These are phyloP conservation scores for Eristalis pertinax DNA, from an alignment of 2,888 invertebrate genomes.

Conservation along the genomic window DNA sequence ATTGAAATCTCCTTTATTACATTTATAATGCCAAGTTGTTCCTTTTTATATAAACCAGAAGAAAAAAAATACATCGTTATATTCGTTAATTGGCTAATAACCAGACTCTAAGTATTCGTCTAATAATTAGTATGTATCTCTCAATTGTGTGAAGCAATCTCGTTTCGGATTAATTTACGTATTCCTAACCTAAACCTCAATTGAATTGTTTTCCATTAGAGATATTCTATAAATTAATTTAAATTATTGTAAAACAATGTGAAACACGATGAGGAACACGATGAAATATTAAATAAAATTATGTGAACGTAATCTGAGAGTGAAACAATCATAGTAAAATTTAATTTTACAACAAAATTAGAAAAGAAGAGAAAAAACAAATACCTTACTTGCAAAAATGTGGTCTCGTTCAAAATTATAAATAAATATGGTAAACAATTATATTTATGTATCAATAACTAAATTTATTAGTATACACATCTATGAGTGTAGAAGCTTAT, in stretches of 20 bases:
- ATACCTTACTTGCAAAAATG: slow-evolving; percentile 29
- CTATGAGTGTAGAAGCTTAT: slow-evolving; percentile 65
- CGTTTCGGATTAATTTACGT: slow-evolving; percentile 34
- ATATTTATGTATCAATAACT: slow-evolving; percentile 65
- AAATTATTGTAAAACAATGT: slow-evolving; percentile 7
- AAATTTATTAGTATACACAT: slow-evolving; percentile 64
- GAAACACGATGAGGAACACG: not conserved
- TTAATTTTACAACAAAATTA: slow-evolving; percentile 63
- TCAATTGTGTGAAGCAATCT: slow-evolving; percentile 3
- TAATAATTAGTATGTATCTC: slow-evolving; percentile 28
- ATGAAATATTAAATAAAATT: slow-evolving; percentile 9
- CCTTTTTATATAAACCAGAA: slow-evolving; percentile 44
- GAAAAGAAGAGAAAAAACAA: not conserved
- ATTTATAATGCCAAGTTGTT: slow-evolving; percentile 58
- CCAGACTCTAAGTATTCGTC: slow-evolving; percentile 30
- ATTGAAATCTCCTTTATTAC: slow-evolving; percentile 50
- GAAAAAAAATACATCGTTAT: slow-evolving; percentile 36
- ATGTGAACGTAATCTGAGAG: slow-evolving; percentile 46
- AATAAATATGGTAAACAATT: slow-evolving; percentile 43
- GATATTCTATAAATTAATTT: slow-evolving; percentile 36
- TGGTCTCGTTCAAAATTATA: slow-evolving; percentile 61
- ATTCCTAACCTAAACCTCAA: slow-evolving; percentile 50
- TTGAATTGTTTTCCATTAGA: slow-evolving; percentile 69
- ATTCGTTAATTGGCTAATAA: slow-evolving; percentile 46
- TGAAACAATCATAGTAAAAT: slow-evolving; percentile 70